A percentile compares a stretch with the other conserved stretches of the same genome.
Conservation (phyloP, 2,797 vertebrate species). For the Lepilemur septentrionalis region DNA sequence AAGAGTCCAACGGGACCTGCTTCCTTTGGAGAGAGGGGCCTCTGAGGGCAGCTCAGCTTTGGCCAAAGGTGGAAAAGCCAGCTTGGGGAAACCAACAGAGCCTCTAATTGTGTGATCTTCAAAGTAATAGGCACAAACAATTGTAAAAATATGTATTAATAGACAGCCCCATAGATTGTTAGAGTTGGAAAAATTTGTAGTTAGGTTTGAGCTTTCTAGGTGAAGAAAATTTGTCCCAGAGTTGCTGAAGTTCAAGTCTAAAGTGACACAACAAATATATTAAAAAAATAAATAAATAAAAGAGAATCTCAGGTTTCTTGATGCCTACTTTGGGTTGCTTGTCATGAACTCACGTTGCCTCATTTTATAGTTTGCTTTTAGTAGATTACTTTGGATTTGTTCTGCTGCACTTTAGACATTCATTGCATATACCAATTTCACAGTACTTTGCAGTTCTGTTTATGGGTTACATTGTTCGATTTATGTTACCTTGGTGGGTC, state of each 20-base stretch:
- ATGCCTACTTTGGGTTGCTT: neutral
- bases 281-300: neutral
- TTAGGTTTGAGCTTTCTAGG: neutral
- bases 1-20: neutral
- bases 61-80: neutral
- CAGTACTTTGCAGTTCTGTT: neutral
- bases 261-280: neutral
- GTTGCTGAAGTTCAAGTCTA: neutral
- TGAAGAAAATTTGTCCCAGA: neutral
- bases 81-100: neutral
- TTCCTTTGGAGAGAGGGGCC: neutral
- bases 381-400: neutral
- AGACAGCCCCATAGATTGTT: neutral
- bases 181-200: neutral
- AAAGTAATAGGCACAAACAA: neutral
- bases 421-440: neutral
- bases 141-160: neutral
- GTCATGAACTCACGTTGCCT: neutral
- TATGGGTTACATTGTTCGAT: neutral
- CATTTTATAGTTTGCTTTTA: neutral
- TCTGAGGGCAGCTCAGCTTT: neutral
- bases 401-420: neutral
- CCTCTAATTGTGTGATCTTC: neutral
- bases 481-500: neutral
- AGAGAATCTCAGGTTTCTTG: neutral